A percentile compares a stretch with the other conserved stretches of the same genome.
phyloP scores from a whole-genome alignment of 2,113 vertebrate genomes.

The Protobothrops flavoviridis region DNA sequence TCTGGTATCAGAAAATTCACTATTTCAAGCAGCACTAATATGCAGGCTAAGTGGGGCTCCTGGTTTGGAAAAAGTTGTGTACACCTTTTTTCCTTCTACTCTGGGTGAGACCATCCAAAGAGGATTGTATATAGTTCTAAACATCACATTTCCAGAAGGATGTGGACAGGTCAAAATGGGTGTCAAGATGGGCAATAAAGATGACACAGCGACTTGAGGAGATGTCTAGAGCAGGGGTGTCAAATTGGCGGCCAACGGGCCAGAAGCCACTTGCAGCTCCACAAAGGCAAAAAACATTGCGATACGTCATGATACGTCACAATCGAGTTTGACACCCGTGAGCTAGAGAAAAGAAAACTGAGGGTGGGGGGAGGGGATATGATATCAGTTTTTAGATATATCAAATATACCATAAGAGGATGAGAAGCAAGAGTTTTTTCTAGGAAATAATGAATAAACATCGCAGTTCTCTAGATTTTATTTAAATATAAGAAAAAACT shows the following conservation, averaged over 20 bases:
- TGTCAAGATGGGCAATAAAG: background rate
- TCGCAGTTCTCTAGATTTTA: background rate
- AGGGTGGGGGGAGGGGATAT: background rate
- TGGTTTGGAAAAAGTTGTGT: background rate
- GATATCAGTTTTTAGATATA: background rate
- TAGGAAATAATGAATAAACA: background rate
- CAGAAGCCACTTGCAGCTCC: too few species aligned
- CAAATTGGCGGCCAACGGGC: too few species aligned
- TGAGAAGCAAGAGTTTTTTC: background rate
- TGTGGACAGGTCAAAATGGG: background rate
- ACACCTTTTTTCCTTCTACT: background rate
- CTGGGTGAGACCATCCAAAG: background rate
- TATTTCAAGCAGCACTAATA: background rate
- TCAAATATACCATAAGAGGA: background rate
- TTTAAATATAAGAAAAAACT: background rate
- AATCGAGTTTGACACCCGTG: too few species aligned
- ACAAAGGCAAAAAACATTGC: too few species aligned
- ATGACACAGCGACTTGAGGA: background rate
- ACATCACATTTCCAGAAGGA: background rate
- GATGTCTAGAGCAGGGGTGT: background rate
- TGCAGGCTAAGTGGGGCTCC: background rate
- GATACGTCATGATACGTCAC: too few species aligned
- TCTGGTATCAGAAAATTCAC: background rate
- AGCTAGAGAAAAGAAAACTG: background rate
- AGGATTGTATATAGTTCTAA: background rate